Evolutionary conservation across 1,140 invertebrate species (phyloP).

Genomic region (Amyelois transitella): DNA sequence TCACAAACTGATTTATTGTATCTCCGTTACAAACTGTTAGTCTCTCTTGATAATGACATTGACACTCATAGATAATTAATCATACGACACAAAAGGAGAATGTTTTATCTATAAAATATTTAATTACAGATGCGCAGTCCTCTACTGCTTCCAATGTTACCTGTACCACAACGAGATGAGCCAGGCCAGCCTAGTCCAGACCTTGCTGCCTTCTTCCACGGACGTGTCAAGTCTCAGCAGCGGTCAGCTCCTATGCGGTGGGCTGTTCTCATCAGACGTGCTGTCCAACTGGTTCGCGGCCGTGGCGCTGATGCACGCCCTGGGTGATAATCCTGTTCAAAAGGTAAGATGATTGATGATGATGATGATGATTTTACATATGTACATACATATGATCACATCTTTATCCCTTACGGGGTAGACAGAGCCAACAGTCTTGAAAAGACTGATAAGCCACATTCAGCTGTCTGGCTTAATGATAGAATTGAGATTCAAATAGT

Average conservation of each 20-base stretch:
- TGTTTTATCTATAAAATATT: background rate
- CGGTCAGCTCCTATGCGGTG: conserved; percentile 94
- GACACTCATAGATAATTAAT: too few relatives aligned
- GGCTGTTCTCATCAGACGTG: conserved; percentile 92
- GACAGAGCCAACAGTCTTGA: too few relatives aligned
- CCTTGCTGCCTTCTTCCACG: conserved; percentile 88
- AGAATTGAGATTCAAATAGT: too few relatives aligned
- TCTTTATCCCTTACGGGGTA: too few relatives aligned
- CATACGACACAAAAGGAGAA: background rate
- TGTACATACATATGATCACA: too few relatives aligned
- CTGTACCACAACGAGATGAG: conserved; percentile 94
- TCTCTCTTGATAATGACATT: too few relatives aligned
- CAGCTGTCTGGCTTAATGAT: too few relatives aligned
- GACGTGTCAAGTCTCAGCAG: conserved; percentile 82
- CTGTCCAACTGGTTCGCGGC: conserved; percentile 98
- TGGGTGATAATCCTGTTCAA: conserved; percentile 92
- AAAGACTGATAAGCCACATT: too few relatives aligned
- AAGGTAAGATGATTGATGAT: conserved; percentile 66
- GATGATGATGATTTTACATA: too few relatives aligned
- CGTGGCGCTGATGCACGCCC: conserved; percentile 90
- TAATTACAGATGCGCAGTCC: conserved; percentile 84
- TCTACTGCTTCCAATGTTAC: conserved; percentile 98
- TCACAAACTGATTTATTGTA: too few relatives aligned
- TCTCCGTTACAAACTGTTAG: too few relatives aligned
- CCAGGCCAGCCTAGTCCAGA: conserved; percentile 92